Percentiles rank a stretch among this genome's conserved stretches.
Conservation (phyloP, 2,888 invertebrate genomes). For the Lasioglossum leucozonium region DNA sequence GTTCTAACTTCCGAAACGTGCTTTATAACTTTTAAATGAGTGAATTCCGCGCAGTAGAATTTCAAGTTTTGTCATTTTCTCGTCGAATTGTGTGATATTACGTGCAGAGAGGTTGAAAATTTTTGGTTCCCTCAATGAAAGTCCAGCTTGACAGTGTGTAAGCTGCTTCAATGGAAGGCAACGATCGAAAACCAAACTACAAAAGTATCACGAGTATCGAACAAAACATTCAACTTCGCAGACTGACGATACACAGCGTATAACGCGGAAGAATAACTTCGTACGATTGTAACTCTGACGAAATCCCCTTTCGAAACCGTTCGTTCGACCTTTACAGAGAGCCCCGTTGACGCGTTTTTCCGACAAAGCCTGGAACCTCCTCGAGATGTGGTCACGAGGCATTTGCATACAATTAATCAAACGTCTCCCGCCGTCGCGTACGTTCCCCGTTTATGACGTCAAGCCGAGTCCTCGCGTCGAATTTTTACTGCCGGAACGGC, state of each 20-base stretch:
- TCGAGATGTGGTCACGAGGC: conserved; percentile 52
- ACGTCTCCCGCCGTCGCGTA: background rate
- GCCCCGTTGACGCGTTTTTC: conserved; percentile 24
- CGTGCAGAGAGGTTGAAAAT: too few species aligned
- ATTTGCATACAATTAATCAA: conserved; percentile 71
- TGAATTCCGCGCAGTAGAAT: too few species aligned
- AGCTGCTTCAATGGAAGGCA: too few species aligned
- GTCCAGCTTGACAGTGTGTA: too few species aligned
- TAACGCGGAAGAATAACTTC: conserved; percentile 38
- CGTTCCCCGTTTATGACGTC: background rate
- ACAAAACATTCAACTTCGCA: background rate
- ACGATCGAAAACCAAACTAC: background rate
- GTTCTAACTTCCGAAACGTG: too few species aligned
- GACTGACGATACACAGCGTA: conserved; percentile 33
- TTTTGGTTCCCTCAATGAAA: too few species aligned
- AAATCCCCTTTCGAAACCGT: conserved; percentile 57
- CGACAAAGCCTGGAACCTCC: conserved; percentile 64
- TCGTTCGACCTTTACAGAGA: conserved; percentile 29
- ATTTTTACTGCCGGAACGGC: conserved; percentile 35
- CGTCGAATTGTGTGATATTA: too few species aligned
- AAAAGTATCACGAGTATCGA: background rate
- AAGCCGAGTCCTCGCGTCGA: conserved; percentile 18
- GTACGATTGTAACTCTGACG: conserved; percentile 47
- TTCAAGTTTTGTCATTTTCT: too few species aligned
- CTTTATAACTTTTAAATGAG: too few species aligned